These are phyloP conservation scores for Strix uralensis DNA, from an alignment of 2,113 vertebrate species.

Conservation along the genomic window DNA sequence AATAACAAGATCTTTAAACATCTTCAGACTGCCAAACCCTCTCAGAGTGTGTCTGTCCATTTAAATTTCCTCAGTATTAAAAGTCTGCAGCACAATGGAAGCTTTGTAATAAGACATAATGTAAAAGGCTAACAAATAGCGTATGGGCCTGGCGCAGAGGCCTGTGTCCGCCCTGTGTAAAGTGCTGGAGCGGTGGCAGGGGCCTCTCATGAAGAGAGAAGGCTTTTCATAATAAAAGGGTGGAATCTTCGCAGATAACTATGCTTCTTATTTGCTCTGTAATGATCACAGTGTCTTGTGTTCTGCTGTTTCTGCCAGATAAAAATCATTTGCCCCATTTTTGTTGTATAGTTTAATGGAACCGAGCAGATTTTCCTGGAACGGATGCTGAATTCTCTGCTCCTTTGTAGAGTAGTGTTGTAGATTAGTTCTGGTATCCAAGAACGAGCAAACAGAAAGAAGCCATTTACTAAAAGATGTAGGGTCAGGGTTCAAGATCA, in stretches of 20 bases:
- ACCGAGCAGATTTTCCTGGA: not conserved
- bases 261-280: not conserved
- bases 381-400: not conserved
- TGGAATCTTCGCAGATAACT: not conserved
- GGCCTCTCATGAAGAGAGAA: not conserved
- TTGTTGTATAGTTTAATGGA: not conserved
- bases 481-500: not conserved
- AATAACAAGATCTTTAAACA: not conserved
- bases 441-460: not conserved
- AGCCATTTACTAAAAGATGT: not conserved
- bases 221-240: slow-evolving; percentile 13
- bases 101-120: not conserved
- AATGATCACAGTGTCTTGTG: not conserved
- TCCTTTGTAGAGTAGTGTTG: not conserved
- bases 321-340: not conserved
- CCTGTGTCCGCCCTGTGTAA: not conserved
- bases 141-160: not conserved
- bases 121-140: not conserved
- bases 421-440: slow-evolving; percentile 4
- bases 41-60: not conserved
- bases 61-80: not conserved
- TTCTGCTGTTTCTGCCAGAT: not conserved
- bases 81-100: not conserved
- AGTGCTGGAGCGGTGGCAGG: not conserved
- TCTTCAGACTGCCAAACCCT: not conserved